These are phyloP conservation scores for Nesospiza acunhae DNA, from an alignment of 2,113 vertebrate genomes.

Conservation along the genomic window DNA sequence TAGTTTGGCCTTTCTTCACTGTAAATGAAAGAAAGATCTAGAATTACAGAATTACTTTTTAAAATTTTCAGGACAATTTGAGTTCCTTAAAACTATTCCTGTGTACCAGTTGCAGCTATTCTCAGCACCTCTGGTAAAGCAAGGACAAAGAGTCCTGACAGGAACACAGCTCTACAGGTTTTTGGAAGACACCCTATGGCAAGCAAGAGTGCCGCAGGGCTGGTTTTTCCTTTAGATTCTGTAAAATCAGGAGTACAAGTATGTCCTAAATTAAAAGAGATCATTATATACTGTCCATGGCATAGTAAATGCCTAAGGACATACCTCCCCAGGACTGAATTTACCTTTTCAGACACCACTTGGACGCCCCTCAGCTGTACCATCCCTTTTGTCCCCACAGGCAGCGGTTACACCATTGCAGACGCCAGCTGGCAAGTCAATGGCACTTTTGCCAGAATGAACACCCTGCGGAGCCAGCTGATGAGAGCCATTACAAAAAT, in stretches of 20 bases:
- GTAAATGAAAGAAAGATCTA: not conserved
- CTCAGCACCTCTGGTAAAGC: not conserved
- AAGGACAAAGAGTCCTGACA: not conserved
- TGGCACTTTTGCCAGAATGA: conserved; percentile 80
- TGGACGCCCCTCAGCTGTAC: not conserved
- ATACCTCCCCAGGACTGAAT: not conserved
- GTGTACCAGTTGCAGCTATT: not conserved
- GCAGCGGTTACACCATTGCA: conserved; percentile 59
- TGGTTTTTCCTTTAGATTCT: not conserved
- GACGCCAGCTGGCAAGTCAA: conserved; percentile 81
- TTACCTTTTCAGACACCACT: not conserved
- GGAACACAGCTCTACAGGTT: not conserved
- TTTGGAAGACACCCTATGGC: not conserved
- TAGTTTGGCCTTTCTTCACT: not conserved
- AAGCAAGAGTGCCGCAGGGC: not conserved
- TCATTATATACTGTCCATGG: not conserved
- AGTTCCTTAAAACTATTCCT: not conserved
- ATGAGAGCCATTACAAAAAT: conserved; percentile 73
- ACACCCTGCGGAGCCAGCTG: conserved; percentile 71
- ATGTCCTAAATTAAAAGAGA: not conserved
- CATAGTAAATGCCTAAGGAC: not conserved
- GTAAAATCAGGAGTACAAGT: not conserved
- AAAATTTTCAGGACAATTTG: not conserved
- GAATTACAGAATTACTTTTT: not conserved
- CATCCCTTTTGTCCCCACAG: conserved; percentile 69